phyloP scores from a whole-genome alignment of 2,797 vertebrate genomes.

The Ptychadena robeensis region DNA sequence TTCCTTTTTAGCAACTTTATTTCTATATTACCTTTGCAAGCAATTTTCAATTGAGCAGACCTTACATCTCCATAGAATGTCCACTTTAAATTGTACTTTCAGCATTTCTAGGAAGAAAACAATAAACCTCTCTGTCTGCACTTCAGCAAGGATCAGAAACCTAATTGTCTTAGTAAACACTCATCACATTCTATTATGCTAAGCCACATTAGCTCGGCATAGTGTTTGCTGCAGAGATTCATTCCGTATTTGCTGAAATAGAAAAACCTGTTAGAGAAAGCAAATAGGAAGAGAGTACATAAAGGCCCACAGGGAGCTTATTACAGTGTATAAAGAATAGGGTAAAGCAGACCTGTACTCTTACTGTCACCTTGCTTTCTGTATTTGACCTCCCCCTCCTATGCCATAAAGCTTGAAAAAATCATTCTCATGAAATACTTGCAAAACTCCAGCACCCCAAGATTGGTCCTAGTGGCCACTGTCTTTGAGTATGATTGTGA shows the following conservation, averaged over 20 bases:
- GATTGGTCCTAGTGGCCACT: too few species aligned
- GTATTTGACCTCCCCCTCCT: too few species aligned
- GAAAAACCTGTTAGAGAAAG: conserved; percentile 29
- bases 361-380: not conserved
- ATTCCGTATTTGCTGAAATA: not conserved
- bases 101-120: not conserved
- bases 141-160: not conserved
- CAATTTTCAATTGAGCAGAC: too few species aligned
- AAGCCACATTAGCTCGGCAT: not conserved
- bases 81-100: not conserved
- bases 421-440: too few species aligned
- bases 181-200: conserved; percentile 8
- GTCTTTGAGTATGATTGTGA: too few species aligned
- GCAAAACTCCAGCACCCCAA: too few species aligned
- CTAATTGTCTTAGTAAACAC: conserved; percentile 20
- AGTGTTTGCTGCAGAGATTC: conserved; percentile 23
- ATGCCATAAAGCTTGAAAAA: too few species aligned
- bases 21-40: too few species aligned
- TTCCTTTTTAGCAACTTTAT: too few species aligned
- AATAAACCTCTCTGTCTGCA: not conserved
- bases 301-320: conserved; percentile 1
- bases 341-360: not conserved
- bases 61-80: too few species aligned
- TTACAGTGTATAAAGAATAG: not conserved
- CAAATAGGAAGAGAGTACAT: conserved; percentile 16